phyloP scores from a whole-genome alignment of 2,113 vertebrate species.

The Scomber japonicus region DNA sequence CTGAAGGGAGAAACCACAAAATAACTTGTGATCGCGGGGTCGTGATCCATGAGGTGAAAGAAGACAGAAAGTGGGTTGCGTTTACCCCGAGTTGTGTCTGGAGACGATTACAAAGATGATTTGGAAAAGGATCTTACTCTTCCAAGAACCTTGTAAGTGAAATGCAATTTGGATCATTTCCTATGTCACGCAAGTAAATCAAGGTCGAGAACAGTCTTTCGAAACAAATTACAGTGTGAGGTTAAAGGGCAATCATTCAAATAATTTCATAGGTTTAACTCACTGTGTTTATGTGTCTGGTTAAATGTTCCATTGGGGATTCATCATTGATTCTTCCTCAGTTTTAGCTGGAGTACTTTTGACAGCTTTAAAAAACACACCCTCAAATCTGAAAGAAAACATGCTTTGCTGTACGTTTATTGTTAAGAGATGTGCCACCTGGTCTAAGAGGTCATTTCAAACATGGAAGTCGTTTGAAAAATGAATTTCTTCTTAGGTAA shows the following conservation, averaged over 20 bases:
- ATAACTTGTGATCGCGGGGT: conserved; percentile 4
- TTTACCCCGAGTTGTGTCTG: conserved; percentile 41
- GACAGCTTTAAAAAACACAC: neutral
- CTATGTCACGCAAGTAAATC: conserved; percentile 59
- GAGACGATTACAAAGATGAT: conserved; percentile 52
- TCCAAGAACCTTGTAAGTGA: conserved; percentile 54
- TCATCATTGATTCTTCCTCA: neutral
- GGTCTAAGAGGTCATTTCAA: neutral
- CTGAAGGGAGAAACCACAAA: conserved; percentile 15
- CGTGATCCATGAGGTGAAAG: conserved; percentile 13
- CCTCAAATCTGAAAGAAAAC: neutral
- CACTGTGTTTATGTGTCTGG: conserved; percentile 7
- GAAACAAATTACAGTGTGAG: conserved; percentile 1
- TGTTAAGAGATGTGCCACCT: neutral
- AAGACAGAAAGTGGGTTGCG: conserved; percentile 2
- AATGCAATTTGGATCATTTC: conserved; percentile 50
- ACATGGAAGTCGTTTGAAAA: neutral
- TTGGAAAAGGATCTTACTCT: conserved; percentile 53
- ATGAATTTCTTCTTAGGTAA: neutral
- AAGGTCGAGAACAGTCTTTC: conserved; percentile 5
- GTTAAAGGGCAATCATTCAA: neutral
- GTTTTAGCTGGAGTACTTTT: neutral
- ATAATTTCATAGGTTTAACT: conserved; percentile 8
- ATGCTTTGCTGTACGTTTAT: neutral
- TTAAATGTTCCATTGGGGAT: conserved; percentile 7